Percentiles rank a stretch among this genome's conserved stretches.
These are phyloP conservation scores for Onychostruthus taczanowskii DNA, from an alignment of 2,113 vertebrate genomes.

Conservation along the genomic window DNA sequence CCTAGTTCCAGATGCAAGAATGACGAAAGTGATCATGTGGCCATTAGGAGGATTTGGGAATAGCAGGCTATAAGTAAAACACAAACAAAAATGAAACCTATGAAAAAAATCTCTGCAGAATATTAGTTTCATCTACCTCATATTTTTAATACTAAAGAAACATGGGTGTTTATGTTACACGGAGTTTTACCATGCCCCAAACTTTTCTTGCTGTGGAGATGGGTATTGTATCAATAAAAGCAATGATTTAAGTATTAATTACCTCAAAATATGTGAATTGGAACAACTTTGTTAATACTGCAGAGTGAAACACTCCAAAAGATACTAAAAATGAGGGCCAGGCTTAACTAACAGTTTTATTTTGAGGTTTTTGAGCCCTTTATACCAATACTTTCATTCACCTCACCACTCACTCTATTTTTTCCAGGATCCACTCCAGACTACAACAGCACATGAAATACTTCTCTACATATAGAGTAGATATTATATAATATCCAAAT, in stretches of 20 bases:
- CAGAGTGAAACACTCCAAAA: background rate
- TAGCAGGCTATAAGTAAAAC: background rate
- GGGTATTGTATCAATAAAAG: background rate
- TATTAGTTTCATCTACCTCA: background rate
- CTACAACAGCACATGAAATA: background rate
- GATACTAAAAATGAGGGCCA: background rate
- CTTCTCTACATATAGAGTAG: background rate
- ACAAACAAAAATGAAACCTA: background rate
- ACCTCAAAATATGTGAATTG: background rate
- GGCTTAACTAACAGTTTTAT: background rate
- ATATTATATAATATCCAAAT: background rate
- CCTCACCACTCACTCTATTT: background rate
- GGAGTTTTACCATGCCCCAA: background rate
- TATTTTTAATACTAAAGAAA: background rate
- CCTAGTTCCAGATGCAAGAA: background rate
- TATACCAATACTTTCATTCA: background rate
- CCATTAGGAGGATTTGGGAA: background rate
- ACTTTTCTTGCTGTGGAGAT: background rate
- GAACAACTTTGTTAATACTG: background rate
- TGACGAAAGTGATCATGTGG: background rate
- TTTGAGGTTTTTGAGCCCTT: background rate
- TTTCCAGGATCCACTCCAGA: background rate
- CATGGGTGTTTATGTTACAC: background rate
- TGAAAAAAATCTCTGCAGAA: background rate
- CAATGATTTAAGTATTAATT: background rate